Evolutionary conservation across 2,888 invertebrate genomes (phyloP).

Genomic region (Stictocephala bisonia): DNA sequence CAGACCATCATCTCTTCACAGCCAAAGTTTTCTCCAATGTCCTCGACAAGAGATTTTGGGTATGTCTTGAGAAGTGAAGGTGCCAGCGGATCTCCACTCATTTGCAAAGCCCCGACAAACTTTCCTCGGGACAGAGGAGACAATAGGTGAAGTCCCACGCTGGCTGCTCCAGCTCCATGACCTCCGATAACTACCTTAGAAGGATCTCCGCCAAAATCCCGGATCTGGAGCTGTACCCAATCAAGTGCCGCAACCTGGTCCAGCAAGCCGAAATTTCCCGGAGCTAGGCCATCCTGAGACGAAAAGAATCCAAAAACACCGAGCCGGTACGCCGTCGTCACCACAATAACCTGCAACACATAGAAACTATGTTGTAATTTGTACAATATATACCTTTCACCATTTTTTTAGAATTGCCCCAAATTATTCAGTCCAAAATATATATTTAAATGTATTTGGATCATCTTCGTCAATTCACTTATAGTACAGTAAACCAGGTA

Average conservation of each 20-base stretch:
- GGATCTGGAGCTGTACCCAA: conserved; percentile 83
- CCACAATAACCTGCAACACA: conserved; percentile 75
- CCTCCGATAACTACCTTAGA: conserved; percentile 82
- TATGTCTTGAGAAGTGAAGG: conserved; percentile 73
- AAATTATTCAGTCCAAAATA: too few relatives aligned
- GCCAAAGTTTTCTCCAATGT: not conserved
- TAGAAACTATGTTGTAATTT: not conserved
- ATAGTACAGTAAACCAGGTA: too few relatives aligned
- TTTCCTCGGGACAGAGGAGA: conserved; percentile 68
- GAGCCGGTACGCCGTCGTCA: conserved; percentile 82
- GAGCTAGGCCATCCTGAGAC: conserved; percentile 79
- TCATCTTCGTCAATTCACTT: too few relatives aligned
- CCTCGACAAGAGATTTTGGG: conserved; percentile 69
- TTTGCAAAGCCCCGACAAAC: conserved; percentile 80
- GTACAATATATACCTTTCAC: too few relatives aligned
- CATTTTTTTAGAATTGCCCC: too few relatives aligned
- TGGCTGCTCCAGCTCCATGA: conserved; percentile 84
- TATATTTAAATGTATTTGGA: too few relatives aligned
- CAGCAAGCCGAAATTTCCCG: conserved; percentile 83
- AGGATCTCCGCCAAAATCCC: conserved; percentile 79
- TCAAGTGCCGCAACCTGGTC: conserved; percentile 84
- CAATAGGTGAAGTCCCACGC: conserved; percentile 80
- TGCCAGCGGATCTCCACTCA: conserved; percentile 81
- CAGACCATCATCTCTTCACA: conserved; percentile 65
- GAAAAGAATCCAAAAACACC: conserved; percentile 89